These are phyloP conservation scores for Cercopithecus mitis DNA, from an alignment of 2,797 vertebrate genomes.

Conservation along the genomic window DNA sequence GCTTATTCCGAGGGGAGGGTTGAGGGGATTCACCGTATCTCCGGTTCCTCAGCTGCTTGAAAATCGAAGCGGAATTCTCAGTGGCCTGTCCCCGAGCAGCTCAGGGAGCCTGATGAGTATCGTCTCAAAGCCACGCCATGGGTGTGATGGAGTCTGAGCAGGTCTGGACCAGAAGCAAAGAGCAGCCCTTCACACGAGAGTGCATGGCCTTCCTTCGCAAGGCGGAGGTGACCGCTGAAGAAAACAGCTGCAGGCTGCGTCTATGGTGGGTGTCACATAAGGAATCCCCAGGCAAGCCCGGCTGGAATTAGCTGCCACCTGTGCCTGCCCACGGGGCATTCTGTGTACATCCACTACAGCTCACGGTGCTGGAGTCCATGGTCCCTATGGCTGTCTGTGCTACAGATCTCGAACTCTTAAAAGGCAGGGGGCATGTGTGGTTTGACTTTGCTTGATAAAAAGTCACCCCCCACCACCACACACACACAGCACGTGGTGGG, in stretches of 20 bases:
- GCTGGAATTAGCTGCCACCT: neutral
- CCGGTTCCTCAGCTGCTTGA: neutral
- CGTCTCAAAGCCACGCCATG: rapidly evolving
- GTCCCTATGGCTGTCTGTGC: neutral
- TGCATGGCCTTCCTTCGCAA: rapidly evolving
- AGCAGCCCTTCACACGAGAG: neutral
- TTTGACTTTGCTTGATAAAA: rapidly evolving
- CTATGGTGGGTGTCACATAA: neutral
- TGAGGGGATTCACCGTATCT: rapidly evolving
- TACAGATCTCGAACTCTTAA: neutral
- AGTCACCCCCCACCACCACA: neutral
- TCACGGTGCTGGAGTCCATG: rapidly evolving
- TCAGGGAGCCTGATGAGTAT: rapidly evolving
- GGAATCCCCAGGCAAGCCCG: rapidly evolving
- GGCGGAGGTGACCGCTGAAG: rapidly evolving
- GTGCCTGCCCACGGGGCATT: rapidly evolving
- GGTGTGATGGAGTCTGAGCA: rapidly evolving
- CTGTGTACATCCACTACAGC: rapidly evolving
- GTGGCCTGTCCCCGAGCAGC: neutral
- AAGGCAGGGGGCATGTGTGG: rapidly evolving
- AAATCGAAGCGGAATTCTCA: rapidly evolving
- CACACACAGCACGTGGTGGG: rapidly evolving
- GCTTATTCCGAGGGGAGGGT: neutral
- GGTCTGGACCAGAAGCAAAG: rapidly evolving
- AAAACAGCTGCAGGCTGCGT: no score